Base-by-base conservation (phyloP, 2,888 invertebrate genomes). In the Aleiodes alternator region DNA sequence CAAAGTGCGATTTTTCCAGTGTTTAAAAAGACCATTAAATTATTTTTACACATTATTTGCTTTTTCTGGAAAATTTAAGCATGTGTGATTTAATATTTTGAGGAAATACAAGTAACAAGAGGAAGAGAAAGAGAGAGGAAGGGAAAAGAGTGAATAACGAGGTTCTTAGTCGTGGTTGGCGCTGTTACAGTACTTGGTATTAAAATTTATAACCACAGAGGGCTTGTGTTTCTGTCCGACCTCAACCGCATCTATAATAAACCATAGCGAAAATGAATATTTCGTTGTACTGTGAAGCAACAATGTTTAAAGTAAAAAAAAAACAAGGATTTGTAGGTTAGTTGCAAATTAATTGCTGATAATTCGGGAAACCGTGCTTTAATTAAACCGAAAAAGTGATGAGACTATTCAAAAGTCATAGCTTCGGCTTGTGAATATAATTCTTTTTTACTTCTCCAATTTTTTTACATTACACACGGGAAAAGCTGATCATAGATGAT, bases 161-260 rank as follows among this genome's bases (percentile, higher is more conserved):
- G 64, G 64, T 64, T 64, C 64, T 64, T 64, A 43, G 43, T 43
- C 43, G 43, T 48, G 23, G 64, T 43, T 16, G 43, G 43, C 29
- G 64, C 14, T 29, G 64, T 64, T 64, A 48, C 64, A 64, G 64
- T 48, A 64, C 48, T 64, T 43, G 64, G 64, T 64, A 64, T 64
- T 64, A 64, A 64, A 64, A 64, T 64, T 64, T 64, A 64, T 64
- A 64, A 64, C 64, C 64, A 48, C 64, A 64, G 64, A 64, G 48
- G 11, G 43, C 43, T 64, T 64, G 64, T 64, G 64, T 64, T 64
- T 14, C 48, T 43, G 43, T 43, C 16, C 64, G 14, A 43, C 43
- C 64, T 64, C 43, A 29, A 43, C 14, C 48, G 16, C 64, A 64
- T 64, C 64, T 64, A 61, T 61, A 64, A 64, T 64, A 64, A 64